These are phyloP conservation scores for Pampus argenteus DNA, from an alignment of 2,797 vertebrate genomes.

Conservation along the genomic window DNA sequence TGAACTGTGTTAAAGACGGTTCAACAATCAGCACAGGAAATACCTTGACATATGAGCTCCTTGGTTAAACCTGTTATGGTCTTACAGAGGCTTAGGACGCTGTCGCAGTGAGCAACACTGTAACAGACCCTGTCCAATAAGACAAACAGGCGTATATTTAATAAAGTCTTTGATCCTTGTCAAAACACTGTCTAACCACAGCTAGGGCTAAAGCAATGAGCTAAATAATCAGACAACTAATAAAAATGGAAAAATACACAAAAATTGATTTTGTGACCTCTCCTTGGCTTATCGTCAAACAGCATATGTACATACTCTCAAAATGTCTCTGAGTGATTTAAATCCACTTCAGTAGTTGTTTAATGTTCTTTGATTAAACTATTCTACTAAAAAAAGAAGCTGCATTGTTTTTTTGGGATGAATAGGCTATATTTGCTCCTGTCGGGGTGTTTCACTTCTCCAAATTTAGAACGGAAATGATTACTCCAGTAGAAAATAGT, in stretches of 20 bases:
- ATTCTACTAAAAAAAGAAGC: slow-evolving; percentile 70
- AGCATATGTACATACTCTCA: slow-evolving; percentile 5
- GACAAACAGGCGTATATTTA: slow-evolving; percentile 63
- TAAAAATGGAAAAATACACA: slow-evolving; percentile 20
- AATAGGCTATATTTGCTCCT: slow-evolving; percentile 76
- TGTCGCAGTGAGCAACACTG: slow-evolving; percentile 36
- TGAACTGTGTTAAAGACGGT: slow-evolving; percentile 44
- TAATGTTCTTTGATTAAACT: slow-evolving; percentile 63
- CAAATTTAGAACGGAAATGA: slow-evolving; percentile 85
- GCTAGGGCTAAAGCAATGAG: slow-evolving; percentile 26
- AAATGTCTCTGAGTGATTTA: slow-evolving; percentile 36
- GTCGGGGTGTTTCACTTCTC: slow-evolving; percentile 68
- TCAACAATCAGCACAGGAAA: slow-evolving; percentile 60
- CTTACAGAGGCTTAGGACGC: slow-evolving; percentile 80
- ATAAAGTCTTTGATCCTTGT: slow-evolving; percentile 51
- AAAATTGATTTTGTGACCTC: slow-evolving; percentile 11
- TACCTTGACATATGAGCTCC: slow-evolving; percentile 78
- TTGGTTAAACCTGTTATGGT: slow-evolving; percentile 85
- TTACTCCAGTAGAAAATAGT: slow-evolving; percentile 80
- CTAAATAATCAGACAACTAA: slow-evolving; percentile 12
- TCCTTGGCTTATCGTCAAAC: slow-evolving; percentile 1
- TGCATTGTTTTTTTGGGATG: slow-evolving; percentile 70
- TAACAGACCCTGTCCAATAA: slow-evolving; percentile 55
- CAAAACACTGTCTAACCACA: slow-evolving; percentile 51
- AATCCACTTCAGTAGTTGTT: slow-evolving; percentile 43